A percentile compares a stretch with the other conserved stretches of the same genome.
Evolutionary conservation across 2,797 vertebrate genomes (phyloP).

Genomic region (Chelonia mydas): DNA sequence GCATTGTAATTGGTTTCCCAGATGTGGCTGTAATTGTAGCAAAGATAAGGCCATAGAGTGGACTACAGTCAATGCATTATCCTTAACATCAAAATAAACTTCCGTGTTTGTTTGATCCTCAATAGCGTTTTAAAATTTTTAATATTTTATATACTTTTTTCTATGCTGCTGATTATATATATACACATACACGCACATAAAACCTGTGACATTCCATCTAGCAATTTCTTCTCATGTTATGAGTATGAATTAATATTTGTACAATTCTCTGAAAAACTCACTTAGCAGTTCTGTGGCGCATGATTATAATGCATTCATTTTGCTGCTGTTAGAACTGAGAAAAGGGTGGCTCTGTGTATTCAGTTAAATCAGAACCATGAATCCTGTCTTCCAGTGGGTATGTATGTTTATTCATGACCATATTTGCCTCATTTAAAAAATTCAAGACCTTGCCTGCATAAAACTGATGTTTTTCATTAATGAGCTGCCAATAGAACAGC

Average conservation of each 20-base stretch:
- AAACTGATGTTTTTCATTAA: not conserved
- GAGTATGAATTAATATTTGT: not conserved
- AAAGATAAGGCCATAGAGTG: not conserved
- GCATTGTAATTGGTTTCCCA: not conserved
- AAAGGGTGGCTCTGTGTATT: not conserved
- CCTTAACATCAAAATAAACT: not conserved
- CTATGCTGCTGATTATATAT: rapidly evolving
- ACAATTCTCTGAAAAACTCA: not conserved
- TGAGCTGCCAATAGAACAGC: not conserved
- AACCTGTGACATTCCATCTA: not conserved
- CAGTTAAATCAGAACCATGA: not conserved
- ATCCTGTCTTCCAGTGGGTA: not conserved
- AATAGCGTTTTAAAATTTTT: not conserved
- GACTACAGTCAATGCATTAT: not conserved
- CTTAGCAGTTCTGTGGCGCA: not conserved
- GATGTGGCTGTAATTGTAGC: not conserved
- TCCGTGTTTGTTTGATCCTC: not conserved
- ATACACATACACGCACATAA: rapidly evolving
- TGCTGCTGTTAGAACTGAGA: not conserved
- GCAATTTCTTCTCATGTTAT: rapidly evolving
- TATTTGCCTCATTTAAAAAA: not conserved
- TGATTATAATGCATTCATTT: not conserved
- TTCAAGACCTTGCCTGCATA: not conserved
- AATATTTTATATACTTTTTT: rapidly evolving
- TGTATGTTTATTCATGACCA: not conserved